Conservation (phyloP, 2,888 invertebrate genomes). For the Euproctis similis region DNA sequence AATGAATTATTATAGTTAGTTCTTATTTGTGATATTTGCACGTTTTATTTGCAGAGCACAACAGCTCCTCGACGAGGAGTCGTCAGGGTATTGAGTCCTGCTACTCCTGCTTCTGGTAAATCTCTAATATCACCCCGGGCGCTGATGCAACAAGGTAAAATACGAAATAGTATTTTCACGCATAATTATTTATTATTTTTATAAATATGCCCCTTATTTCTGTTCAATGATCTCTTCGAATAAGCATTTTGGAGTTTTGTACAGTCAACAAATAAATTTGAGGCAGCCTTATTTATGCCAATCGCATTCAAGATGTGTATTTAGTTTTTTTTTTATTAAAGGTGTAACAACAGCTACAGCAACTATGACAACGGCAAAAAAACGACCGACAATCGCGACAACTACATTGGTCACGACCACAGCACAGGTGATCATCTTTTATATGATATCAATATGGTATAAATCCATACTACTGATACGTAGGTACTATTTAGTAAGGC, state of each 20-base stretch:
- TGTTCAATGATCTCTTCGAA: too few species aligned
- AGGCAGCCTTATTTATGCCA: too few species aligned
- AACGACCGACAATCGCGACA: conserved; percentile 35
- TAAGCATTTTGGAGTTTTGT: too few species aligned
- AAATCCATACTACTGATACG: background rate
- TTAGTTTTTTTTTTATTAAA: background rate
- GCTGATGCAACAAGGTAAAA: conserved; percentile 59
- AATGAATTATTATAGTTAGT: too few species aligned
- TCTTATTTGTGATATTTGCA: too few species aligned
- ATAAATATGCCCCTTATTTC: too few species aligned
- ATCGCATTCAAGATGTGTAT: too few species aligned
- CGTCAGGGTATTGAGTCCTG: conserved; percentile 62
- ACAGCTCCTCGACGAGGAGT: conserved; percentile 50
- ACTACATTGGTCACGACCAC: conserved; percentile 41
- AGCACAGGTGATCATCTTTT: conserved; percentile 38
- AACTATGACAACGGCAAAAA: conserved; percentile 41
- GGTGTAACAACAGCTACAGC: conserved; percentile 33
- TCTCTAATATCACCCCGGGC: conserved; percentile 70
- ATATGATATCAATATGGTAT: background rate
- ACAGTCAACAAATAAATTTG: too few species aligned
- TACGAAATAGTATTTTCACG: too few species aligned
- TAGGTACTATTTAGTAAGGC: too few species aligned
- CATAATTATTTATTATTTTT: too few species aligned
- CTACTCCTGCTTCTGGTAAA: conserved; percentile 57
- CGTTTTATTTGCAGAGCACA: conserved; percentile 28